A percentile compares a stretch with the other conserved stretches of the same genome.
These are phyloP conservation scores for Acomys russatus DNA, from an alignment of 2,797 vertebrate species.

Conservation along the genomic window DNA sequence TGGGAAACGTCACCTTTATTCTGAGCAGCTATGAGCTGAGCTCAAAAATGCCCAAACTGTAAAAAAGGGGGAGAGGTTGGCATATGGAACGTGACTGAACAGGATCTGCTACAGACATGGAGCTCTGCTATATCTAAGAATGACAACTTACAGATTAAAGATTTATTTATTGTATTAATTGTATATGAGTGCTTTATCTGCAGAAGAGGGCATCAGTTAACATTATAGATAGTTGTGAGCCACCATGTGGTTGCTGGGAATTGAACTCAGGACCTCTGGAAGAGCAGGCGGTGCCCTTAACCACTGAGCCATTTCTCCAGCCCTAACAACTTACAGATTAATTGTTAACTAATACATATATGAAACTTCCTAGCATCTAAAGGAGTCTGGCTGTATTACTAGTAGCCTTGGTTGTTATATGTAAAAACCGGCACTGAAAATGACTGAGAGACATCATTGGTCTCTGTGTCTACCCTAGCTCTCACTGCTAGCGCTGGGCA, in stretches of 20 bases:
- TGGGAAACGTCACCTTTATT: not conserved
- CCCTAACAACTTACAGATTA: not conserved
- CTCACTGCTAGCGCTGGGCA: not conserved
- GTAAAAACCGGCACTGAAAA: constrained; percentile 13
- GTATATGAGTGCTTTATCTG: too few relatives aligned
- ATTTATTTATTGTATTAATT: too few relatives aligned
- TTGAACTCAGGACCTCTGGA: too few relatives aligned
- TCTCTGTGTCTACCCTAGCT: not conserved
- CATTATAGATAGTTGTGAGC: too few relatives aligned
- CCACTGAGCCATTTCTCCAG: too few relatives aligned
- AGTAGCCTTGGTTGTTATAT: not conserved
- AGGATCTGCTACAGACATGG: not conserved
- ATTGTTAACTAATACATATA: not conserved
- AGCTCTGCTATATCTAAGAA: not conserved
- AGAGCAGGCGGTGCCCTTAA: too few relatives aligned
- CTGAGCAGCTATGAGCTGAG: not conserved
- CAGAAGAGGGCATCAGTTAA: too few relatives aligned
- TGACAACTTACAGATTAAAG: not conserved
- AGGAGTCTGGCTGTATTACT: not conserved
- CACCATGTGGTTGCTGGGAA: too few relatives aligned
- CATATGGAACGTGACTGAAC: not conserved
- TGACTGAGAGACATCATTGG: not conserved
- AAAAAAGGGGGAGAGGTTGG: not conserved
- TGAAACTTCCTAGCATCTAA: not conserved
- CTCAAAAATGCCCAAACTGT: not conserved